A percentile compares a stretch with the other conserved stretches of the same genome.
Evolutionary conservation across 2,888 invertebrate species (phyloP).

Genomic region (Rhynchonema sp.): DNA sequence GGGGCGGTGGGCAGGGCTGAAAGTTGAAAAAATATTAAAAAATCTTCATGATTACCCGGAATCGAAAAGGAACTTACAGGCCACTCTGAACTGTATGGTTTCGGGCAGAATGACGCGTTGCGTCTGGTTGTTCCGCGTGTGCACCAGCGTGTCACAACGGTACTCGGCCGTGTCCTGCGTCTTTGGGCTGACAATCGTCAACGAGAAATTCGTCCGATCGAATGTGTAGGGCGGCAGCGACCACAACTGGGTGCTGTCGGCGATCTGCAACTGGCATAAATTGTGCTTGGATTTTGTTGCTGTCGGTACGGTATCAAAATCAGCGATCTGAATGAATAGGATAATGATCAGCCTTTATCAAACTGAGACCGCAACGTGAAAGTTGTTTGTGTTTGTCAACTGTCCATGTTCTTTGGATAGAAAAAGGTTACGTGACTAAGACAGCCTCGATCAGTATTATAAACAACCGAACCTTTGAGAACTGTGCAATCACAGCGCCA

Average conservation of each 20-base stretch:
- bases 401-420: too few species aligned
- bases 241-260: neutral
- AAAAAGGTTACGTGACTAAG: too few species aligned
- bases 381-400: too few species aligned
- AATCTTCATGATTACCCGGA: too few species aligned
- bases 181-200: neutral
- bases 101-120: too few species aligned
- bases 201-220: neutral
- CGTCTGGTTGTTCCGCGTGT: neutral
- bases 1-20: slow-evolving; percentile 42
- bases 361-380: too few species aligned
- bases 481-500: neutral
- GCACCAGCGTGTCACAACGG: neutral
- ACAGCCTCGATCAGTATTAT: too few species aligned
- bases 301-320: neutral
- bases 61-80: neutral
- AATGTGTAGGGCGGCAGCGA: neutral
- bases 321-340: too few species aligned
- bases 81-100: neutral
- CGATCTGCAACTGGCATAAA: neutral
- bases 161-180: neutral
- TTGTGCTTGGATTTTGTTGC: neutral
- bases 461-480: neutral
- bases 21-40: too few species aligned
- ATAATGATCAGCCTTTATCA: too few species aligned